Base-by-base conservation (phyloP, 2,797 vertebrate species). In the Triplophysa bombifrons region DNA sequence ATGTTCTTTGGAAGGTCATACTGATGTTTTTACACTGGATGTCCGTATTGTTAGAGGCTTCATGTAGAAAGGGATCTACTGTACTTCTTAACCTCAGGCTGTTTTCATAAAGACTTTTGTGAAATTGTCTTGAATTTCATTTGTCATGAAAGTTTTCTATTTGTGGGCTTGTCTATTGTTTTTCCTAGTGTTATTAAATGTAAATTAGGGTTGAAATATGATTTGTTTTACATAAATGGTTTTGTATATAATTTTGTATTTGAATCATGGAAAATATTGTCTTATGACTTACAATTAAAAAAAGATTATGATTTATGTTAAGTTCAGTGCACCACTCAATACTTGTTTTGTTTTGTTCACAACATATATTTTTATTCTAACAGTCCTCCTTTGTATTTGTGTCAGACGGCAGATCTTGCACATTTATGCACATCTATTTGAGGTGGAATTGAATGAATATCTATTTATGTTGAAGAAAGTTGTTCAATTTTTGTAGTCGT, bases 161-260 rank as follows among this genome's bases (percentile, higher is more conserved):
- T 41, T 63, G 61, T 19, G 16, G 11, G 14, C 22, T 74, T 48
- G 53, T 46, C 34, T 74, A 19, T 19, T 38, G 14, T 56, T 76
- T 75, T 66, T 13, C 20, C 63, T 25, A 13, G 50, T 3, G 19
- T 17, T 27, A 27, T 44, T 2, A 66, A 44, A 16, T 55, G 51
- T 58, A 56, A 48, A 44, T 30, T 46, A 4, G 19, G 64, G 11
- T 58, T 58, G 38, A 12, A 30, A 66, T 65, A 7, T 66, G 0
- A 19, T 25, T 27, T 60, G 53, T 76, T 76, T 76, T 76, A 76
- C 74, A 68, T 38, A 41, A 61, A 68, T 68, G 38, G 55, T 76
- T 64, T 68, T 60, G 55, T 76, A 76, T 69, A 16, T 0, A 58
- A 58, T 76, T 76, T 68, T 48, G 7, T 68, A 76, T 76, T 46